Evolutionary conservation across 1,140 invertebrate species (phyloP).

Genomic region (Zaprionus capensis): DNA sequence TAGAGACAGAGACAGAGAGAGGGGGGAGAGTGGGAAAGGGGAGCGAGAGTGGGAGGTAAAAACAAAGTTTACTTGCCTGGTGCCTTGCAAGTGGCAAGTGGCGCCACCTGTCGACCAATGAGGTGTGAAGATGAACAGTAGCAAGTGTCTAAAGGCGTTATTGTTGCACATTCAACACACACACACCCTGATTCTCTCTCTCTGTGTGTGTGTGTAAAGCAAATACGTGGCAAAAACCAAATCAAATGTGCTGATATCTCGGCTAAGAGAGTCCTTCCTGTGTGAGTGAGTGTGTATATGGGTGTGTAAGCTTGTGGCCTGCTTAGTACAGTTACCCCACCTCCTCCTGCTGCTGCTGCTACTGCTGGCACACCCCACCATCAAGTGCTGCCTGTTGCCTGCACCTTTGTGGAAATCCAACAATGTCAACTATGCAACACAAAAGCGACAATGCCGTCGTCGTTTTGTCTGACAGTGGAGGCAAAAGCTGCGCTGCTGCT

Average conservation of each 20-base stretch:
- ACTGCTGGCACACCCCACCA: background rate
- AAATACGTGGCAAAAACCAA: slow-evolving; percentile 73
- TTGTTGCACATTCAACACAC: slow-evolving; percentile 55
- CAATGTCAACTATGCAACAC: slow-evolving; percentile 82
- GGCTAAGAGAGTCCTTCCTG: background rate
- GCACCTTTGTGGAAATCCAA: slow-evolving; percentile 79
- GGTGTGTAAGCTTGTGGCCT: slow-evolving; percentile 41
- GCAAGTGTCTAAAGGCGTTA: slow-evolving; percentile 72
- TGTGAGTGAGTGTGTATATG: slow-evolving; percentile 18
- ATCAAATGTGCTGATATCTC: slow-evolving; percentile 71
- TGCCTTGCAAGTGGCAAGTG: slow-evolving; percentile 60
- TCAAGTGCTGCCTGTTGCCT: slow-evolving; percentile 49
- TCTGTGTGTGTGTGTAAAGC: slow-evolving; percentile 49
- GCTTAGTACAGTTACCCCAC: slow-evolving; percentile 26
- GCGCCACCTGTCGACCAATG: slow-evolving; percentile 71
- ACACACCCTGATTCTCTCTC: slow-evolving; percentile 1
- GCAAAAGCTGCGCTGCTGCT: slow-evolving; percentile 21
- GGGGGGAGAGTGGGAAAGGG: background rate
- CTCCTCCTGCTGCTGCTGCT: background rate
- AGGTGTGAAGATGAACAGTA: slow-evolving; percentile 81
- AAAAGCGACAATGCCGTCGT: slow-evolving; percentile 78
- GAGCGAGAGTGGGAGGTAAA: slow-evolving; percentile 13
- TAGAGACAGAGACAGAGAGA: slow-evolving; percentile 11
- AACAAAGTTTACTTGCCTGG: slow-evolving; percentile 38
- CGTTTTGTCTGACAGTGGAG: slow-evolving; percentile 69